Conservation (phyloP, 2,888 invertebrate genomes). For the Invenusta paracnida region DNA sequence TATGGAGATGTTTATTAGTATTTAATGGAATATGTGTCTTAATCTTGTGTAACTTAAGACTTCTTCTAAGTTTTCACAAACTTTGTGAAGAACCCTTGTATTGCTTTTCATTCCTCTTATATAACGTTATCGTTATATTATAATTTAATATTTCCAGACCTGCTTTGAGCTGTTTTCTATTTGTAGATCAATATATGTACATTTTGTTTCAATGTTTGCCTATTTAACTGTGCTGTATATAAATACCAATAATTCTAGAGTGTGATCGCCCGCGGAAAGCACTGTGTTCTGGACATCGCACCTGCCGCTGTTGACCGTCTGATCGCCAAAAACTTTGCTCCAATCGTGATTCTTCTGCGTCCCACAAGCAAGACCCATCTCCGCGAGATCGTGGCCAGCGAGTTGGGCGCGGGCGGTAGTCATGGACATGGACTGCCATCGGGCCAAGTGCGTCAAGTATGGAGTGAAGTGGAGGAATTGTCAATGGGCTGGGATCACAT, state of each 20-base stretch:
- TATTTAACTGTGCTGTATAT: neutral
- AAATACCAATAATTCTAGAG: neutral
- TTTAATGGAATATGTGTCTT: no score
- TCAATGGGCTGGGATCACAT: neutral
- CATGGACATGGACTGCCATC: neutral
- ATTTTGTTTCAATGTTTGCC: no score
- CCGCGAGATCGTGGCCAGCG: slow-evolving; percentile 5
- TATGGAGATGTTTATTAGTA: no score
- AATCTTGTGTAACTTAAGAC: no score
- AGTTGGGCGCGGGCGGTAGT: neutral
- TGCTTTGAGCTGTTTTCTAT: no score
- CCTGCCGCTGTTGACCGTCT: slow-evolving; percentile 31
- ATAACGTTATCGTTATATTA: no score
- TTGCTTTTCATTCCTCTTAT: no score
- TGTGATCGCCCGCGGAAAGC: slow-evolving; percentile 30
- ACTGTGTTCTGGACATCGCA: slow-evolving; percentile 31
- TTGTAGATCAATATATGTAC: no score
- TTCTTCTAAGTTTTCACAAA: neutral
- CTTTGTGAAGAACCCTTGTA: no score
- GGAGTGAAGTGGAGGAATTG: slow-evolving; percentile 8
- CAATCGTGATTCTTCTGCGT: slow-evolving; percentile 21
- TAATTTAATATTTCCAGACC: no score
- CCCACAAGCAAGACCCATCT: slow-evolving; percentile 11
- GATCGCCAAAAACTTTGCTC: slow-evolving; percentile 11
- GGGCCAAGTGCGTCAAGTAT: slow-evolving; percentile 17